A percentile compares a stretch with the other conserved stretches of the same genome.
Conservation (phyloP, 2,888 invertebrate species). For the Papilio protenor region DNA sequence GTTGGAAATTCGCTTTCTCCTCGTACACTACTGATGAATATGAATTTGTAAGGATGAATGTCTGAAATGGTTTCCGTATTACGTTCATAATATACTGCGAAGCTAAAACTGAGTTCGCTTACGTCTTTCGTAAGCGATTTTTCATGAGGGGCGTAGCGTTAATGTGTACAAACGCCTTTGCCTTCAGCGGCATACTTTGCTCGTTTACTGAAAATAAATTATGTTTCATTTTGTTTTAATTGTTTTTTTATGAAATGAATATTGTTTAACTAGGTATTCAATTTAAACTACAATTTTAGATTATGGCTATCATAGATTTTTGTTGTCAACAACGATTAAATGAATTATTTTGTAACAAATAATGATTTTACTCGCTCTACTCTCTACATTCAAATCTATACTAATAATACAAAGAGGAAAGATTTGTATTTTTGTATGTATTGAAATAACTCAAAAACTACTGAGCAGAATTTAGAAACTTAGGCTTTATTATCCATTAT, state of each 20-base stretch:
- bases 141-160: constrained; percentile 80
- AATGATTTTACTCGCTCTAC: background rate
- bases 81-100: constrained; percentile 53
- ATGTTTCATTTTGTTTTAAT: constrained; percentile 57
- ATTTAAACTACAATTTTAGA: background rate
- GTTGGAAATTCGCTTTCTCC: background rate
- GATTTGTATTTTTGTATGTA: no score
- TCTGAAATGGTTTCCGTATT: constrained; percentile 39
- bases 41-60: constrained; percentile 33
- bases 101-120: constrained; percentile 62
- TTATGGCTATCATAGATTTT: background rate
- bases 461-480: no score
- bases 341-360: background rate
- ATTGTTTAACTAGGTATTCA: background rate
- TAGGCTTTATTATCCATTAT: no score
- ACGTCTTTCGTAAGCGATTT: constrained; percentile 80
- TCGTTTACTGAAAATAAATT: constrained; percentile 81
- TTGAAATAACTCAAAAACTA: no score
- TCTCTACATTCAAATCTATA: background rate
- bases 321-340: background rate
- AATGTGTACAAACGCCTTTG: constrained; percentile 81
- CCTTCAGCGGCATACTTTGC: constrained; percentile 77
- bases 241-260: background rate
- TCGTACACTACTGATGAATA: constrained; percentile 12
- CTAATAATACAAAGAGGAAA: no score